Conservation (phyloP, 2,888 invertebrate species). For the Perdita meconis region DNA sequence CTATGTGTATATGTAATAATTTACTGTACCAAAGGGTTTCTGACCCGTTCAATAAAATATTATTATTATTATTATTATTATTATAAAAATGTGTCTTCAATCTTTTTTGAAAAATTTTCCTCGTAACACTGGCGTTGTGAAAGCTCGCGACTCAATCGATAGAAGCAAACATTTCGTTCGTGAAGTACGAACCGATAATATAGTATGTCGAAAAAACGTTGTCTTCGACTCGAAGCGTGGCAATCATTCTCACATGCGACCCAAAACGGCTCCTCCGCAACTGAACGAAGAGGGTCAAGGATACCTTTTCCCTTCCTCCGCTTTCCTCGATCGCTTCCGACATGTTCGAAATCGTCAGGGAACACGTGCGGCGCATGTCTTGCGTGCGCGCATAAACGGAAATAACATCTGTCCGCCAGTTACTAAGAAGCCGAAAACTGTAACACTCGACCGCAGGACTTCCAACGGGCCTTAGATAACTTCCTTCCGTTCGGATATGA, state of each 20-base stretch:
- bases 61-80: too few relatives aligned
- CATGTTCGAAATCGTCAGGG: constrained; percentile 52
- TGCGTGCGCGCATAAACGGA: constrained; percentile 67
- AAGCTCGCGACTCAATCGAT: too few relatives aligned
- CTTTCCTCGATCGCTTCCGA: constrained; percentile 44
- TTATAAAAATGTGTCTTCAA: too few relatives aligned
- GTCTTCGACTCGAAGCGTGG: neutral
- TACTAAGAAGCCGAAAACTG: constrained; percentile 59
- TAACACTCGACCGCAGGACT: constrained; percentile 44
- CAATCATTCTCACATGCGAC: neutral
- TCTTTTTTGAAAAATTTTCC: too few relatives aligned
- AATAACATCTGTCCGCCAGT: constrained; percentile 75
- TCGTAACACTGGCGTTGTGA: too few relatives aligned
- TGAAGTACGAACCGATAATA: too few relatives aligned
- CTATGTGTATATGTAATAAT: too few relatives aligned
- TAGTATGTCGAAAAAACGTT: neutral
- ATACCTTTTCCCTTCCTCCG: constrained; percentile 9
- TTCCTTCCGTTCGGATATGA: constrained; percentile 50
- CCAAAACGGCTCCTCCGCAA: constrained; percentile 11
- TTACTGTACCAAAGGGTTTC: too few relatives aligned
- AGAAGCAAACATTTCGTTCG: too few relatives aligned
- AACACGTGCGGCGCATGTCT: constrained; percentile 62
- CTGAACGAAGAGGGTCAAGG: constrained; percentile 26
- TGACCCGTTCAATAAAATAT: too few relatives aligned
- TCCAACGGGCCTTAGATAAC: constrained; percentile 32